phyloP scores from a whole-genome alignment of 2,113 vertebrate species.

The Pseudolaguvia tuberculata region DNA sequence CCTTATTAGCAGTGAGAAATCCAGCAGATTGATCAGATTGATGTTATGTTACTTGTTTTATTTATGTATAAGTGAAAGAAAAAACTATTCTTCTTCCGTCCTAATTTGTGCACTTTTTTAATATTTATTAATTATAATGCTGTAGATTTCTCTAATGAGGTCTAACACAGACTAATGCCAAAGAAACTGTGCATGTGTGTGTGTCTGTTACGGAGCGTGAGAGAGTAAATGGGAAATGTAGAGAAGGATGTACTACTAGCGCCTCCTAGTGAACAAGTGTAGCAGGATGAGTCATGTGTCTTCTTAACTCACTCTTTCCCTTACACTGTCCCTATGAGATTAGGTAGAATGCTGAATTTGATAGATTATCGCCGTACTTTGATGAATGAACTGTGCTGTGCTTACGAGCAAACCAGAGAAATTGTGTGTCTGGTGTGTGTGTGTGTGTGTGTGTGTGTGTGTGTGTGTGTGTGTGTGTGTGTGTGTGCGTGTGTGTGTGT shows the following conservation, averaged over 20 bases:
- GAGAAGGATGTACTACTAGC: constrained; percentile 58
- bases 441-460: constrained; percentile 3
- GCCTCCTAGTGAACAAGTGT: constrained; percentile 63
- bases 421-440: not conserved
- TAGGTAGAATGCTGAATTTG: constrained; percentile 1
- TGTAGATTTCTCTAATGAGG: constrained; percentile 19
- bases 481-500: constrained; percentile 8
- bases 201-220: constrained; percentile 12
- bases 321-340: constrained; percentile 27
- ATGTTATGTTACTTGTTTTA: not conserved
- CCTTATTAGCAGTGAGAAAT: constrained; percentile 26
- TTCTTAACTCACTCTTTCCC: constrained; percentile 16
- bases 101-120: not conserved
- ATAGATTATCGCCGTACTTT: not conserved
- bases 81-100: not conserved
- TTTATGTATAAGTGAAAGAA: not conserved
- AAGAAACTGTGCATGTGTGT: constrained; percentile 16
- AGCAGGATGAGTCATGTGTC: constrained; percentile 22
- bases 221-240: constrained; percentile 6
- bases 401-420: constrained; percentile 7
- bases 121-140: not conserved
- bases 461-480: not conserved
- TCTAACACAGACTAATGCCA: constrained; percentile 6
- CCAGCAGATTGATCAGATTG: constrained; percentile 22
- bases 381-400: constrained; percentile 44